Percentiles rank a stretch among this genome's conserved stretches.
These are phyloP conservation scores for Poecile montanus DNA, from an alignment of 2,797 vertebrate species.

Conservation along the genomic window DNA sequence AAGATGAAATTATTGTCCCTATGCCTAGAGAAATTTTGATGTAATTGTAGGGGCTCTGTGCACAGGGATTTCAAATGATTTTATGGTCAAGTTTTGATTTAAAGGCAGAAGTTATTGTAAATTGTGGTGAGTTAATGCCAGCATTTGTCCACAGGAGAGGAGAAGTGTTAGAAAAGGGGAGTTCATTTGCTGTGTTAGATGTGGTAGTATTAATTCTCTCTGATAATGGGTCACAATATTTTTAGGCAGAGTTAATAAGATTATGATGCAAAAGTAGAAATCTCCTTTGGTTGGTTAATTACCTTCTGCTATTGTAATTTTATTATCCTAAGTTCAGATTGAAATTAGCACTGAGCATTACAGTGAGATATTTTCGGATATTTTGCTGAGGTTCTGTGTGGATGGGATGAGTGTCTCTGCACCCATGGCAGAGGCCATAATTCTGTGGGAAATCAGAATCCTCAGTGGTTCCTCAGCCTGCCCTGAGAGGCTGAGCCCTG, in stretches of 20 bases:
- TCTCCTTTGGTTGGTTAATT: neutral
- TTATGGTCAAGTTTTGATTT: neutral
- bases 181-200: neutral
- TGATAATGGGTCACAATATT: neutral
- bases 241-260: neutral
- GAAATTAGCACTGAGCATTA: neutral
- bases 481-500: neutral
- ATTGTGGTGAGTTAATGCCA: neutral
- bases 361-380: fast-evolving
- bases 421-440: neutral
- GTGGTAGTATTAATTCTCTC: neutral
- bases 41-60: neutral
- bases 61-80: neutral
- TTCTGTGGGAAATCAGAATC: neutral
- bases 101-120: neutral
- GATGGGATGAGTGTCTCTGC: neutral
- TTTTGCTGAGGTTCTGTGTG: neutral
- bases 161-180: neutral
- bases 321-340: neutral
- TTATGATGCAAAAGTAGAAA: neutral
- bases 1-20: neutral
- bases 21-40: neutral
- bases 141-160: neutral
- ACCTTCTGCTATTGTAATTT: neutral
- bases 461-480: neutral